phyloP scores from a whole-genome alignment of 2,113 vertebrate species.

The Aythya baeri region DNA sequence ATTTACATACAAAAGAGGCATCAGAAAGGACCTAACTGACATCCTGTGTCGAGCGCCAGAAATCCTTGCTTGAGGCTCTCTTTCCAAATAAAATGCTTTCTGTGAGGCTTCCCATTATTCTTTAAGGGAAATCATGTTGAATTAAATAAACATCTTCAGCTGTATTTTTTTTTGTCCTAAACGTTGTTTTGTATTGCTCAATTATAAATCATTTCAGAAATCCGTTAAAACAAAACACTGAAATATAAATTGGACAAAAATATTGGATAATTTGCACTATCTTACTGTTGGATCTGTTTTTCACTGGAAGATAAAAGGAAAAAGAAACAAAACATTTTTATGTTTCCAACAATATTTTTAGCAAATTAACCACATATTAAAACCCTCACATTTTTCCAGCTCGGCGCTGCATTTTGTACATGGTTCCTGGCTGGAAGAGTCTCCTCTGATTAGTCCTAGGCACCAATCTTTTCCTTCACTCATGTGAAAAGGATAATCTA shows the following conservation, averaged over 20 bases:
- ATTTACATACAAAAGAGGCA: background rate
- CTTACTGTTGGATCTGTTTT: conserved; percentile 16
- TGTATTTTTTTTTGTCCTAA: background rate
- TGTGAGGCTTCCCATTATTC: background rate
- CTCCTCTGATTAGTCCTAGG: background rate
- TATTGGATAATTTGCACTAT: background rate
- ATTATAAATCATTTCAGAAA: conserved; percentile 18
- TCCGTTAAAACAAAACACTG: background rate
- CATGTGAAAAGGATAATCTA: background rate
- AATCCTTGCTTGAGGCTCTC: background rate
- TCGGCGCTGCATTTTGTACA: background rate
- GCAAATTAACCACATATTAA: conserved; percentile 53
- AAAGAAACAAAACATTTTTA: background rate
- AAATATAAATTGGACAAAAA: background rate
- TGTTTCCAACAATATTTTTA: conserved; percentile 55
- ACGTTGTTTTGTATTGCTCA: background rate
- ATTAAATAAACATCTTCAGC: background rate
- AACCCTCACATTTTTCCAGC: conserved; percentile 12
- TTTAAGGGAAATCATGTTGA: background rate
- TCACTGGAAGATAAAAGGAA: conserved; percentile 38
- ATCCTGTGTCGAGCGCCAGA: background rate
- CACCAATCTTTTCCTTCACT: background rate
- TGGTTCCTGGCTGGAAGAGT: background rate
- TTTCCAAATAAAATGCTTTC: conserved; percentile 22
- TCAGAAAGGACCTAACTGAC: conserved; percentile 1